A percentile compares a stretch with the other conserved stretches of the same genome.
Conservation (phyloP, 2,113 vertebrate species). For the Dicaeum eximium region DNA sequence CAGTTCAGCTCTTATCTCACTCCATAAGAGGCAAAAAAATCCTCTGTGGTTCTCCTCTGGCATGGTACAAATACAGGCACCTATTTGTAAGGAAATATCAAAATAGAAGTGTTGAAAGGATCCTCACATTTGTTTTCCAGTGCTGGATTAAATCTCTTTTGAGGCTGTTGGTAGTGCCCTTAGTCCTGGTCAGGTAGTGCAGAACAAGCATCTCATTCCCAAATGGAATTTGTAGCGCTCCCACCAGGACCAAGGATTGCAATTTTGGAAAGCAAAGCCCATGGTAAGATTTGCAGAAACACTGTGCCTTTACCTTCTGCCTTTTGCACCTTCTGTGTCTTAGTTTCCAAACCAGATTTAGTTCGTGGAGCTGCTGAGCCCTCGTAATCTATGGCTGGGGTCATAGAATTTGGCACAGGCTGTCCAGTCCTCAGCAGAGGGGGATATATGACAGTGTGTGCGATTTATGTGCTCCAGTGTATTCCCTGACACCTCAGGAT, state of each 20-base stretch:
- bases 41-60: slow-evolving; percentile 56
- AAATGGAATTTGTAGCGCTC: not conserved
- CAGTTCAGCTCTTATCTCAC: slow-evolving; percentile 45
- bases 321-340: not conserved
- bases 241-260: not conserved
- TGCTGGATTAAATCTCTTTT: not conserved
- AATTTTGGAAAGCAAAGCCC: not conserved
- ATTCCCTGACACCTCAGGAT: not conserved
- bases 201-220: not conserved
- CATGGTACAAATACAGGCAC: slow-evolving; percentile 11
- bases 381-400: rapidly evolving
- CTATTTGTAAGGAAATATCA: slow-evolving; percentile 33
- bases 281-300: not conserved
- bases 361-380: not conserved
- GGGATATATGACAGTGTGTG: rapidly evolving
- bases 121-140: not conserved
- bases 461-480: rapidly evolving
- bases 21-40: not conserved
- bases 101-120: slow-evolving; percentile 29
- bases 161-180: not conserved
- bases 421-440: not conserved
- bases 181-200: not conserved
- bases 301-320: not conserved
- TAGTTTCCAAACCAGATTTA: not conserved
- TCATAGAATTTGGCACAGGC: not conserved